phyloP scores from a whole-genome alignment of 2,888 invertebrate species.

The Plagiodera versicolora region DNA sequence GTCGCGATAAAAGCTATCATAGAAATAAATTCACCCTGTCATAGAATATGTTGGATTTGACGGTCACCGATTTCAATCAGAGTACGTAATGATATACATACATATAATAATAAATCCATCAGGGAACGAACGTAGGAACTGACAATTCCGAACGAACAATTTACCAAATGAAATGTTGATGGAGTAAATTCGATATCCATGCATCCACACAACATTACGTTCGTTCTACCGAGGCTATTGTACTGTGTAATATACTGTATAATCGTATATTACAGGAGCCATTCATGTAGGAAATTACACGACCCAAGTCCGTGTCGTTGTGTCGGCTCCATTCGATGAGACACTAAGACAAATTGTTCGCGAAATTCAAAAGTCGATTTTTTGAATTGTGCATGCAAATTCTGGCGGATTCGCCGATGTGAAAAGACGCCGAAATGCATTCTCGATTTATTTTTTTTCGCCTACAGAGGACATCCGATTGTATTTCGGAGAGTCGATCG shows the following conservation, averaged over 20 bases:
- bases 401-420: too few relatives aligned
- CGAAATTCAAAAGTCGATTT: too few relatives aligned
- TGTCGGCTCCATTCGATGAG: not conserved
- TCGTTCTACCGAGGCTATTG: not conserved
- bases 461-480: slow-evolving; percentile 70
- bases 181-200: not conserved
- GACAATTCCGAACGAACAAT: not conserved
- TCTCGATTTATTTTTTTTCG: slow-evolving; percentile 44
- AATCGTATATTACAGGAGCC: not conserved
- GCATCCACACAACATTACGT: not conserved
- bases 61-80: not conserved
- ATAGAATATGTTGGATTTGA: too few relatives aligned
- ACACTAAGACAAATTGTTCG: not conserved
- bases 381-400: too few relatives aligned
- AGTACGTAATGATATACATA: too few relatives aligned
- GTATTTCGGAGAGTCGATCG: slow-evolving; percentile 76
- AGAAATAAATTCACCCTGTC: too few relatives aligned
- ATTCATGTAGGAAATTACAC: not conserved
- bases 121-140: not conserved
- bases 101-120: not conserved
- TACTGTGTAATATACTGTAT: not conserved
- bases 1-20: too few relatives aligned
- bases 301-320: not conserved
- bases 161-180: not conserved
- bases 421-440: too few relatives aligned